Evolutionary conservation across 2,888 invertebrate species (phyloP), one percentile per base, ranked within the genome.

Genomic region (Pediacus dermestoides): DNA sequence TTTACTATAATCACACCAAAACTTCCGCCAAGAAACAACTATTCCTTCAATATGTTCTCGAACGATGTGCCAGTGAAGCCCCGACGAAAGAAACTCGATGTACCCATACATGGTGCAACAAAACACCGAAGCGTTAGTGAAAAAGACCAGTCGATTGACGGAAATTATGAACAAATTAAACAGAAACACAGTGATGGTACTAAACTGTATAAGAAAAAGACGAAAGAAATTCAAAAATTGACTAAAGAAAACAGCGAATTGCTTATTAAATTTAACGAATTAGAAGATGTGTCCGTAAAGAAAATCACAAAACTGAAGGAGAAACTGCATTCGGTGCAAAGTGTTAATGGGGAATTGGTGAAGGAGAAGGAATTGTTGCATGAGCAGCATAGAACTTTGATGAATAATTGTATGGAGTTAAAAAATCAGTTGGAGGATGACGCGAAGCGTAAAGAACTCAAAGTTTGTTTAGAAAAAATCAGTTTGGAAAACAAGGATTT

Each of bases 281-380:
- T 61, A 7, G 64, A 69, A 36, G 61, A 64, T 6, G 46, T 64
- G 7, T 60, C 82, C 32, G 72, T 77, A 35, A 75, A 78, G 52
- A 82, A 78, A 52, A 74, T 82, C 57, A 61, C 71, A 35, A 81
- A 80, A 59, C 61, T 83, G 3, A 76, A 80, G 34, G 78, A 80
- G 28, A 81, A 81, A 55, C 62, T 82, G 0, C 71, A 74, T 44
- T 68, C 72, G 0, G 69, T 82, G 0, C 70, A 82, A 34, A 74
- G 75, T 30, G 74, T 75, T 48, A 82, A 83, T 58, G 74, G 76
- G 37, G 70, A 80, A 22, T 76, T 81, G 44, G 73, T 77, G 1
- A 73, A 75, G 42, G 81, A 82, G 56, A 82, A 82, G 47, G 75
- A 76, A 40, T 69, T 71, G 23, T 60, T 83, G 4, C 73, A 73